Evolutionary conservation across 1,140 invertebrate species (phyloP).

Genomic region (Microplitis demolitor): DNA sequence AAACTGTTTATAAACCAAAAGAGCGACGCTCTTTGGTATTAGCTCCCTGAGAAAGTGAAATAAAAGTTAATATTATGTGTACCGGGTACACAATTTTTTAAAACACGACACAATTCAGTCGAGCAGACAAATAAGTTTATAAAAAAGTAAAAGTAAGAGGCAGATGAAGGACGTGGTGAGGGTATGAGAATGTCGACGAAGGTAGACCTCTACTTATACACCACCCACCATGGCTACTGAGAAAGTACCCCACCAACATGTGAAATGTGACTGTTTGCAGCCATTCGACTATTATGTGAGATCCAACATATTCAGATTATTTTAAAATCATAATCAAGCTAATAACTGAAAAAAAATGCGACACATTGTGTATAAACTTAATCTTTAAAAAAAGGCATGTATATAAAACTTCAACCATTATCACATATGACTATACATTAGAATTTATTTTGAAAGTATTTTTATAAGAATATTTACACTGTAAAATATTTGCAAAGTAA

Average conservation of each 20-base stretch:
- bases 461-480: too few relatives aligned
- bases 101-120: conserved; percentile 6
- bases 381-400: too few relatives aligned
- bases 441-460: too few relatives aligned
- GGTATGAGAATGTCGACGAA: conserved; percentile 60
- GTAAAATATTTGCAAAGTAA: too few relatives aligned
- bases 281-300: conserved; percentile 28
- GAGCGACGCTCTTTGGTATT: background rate
- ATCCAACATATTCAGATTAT: background rate
- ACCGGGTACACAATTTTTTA: background rate
- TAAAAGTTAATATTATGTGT: conserved; percentile 6
- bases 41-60: conserved; percentile 36
- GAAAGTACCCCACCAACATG: conserved; percentile 52
- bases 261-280: conserved; percentile 48
- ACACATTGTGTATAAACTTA: background rate
- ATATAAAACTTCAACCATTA: background rate
- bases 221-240: conserved; percentile 55
- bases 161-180: conserved; percentile 58
- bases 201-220: conserved; percentile 60
- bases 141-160: conserved; percentile 54
- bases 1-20: too few relatives aligned
- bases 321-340: background rate
- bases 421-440: background rate
- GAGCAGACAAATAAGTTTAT: conserved; percentile 9
- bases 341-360: background rate